Evolutionary conservation across 2,113 vertebrate genomes (phyloP).

Genomic region (Pseudolaguvia tuberculata): DNA sequence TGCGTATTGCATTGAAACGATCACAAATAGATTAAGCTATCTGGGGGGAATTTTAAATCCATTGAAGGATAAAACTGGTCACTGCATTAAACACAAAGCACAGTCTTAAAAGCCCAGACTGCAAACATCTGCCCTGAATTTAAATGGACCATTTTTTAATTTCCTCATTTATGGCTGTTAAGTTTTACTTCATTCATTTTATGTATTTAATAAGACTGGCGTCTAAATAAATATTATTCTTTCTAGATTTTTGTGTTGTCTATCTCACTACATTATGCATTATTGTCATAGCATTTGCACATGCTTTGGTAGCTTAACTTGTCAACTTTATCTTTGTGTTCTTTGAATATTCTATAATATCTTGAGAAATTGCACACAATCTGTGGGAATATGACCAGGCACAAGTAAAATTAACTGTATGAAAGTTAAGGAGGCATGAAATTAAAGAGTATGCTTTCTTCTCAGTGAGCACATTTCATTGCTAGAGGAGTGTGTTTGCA

Average conservation of each 20-base stretch:
- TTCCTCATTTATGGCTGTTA: neutral
- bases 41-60: slow-evolving; percentile 25
- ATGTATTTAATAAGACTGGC: slow-evolving; percentile 3
- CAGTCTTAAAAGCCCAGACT: neutral
- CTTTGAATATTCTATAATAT: slow-evolving; percentile 34
- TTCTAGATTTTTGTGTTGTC: neutral
- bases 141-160: neutral
- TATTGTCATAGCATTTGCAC: neutral
- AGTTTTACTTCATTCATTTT: slow-evolving; percentile 19
- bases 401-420: slow-evolving; percentile 63
- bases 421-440: slow-evolving; percentile 65
- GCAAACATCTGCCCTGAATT: slow-evolving; percentile 15
- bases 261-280: slow-evolving; percentile 8
- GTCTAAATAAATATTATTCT: slow-evolving; percentile 10
- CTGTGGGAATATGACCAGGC: slow-evolving; percentile 50
- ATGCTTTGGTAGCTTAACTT: slow-evolving; percentile 28
- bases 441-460: slow-evolving; percentile 57
- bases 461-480: slow-evolving; percentile 31
- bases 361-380: slow-evolving; percentile 52
- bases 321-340: slow-evolving; percentile 28
- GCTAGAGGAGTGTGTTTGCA: slow-evolving; percentile 39
- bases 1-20: slow-evolving; percentile 33
- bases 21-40: slow-evolving; percentile 43
- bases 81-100: neutral
- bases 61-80: slow-evolving; percentile 27